Conservation (phyloP, 2,797 vertebrate species). For the Ctenosaura bakeri region DNA sequence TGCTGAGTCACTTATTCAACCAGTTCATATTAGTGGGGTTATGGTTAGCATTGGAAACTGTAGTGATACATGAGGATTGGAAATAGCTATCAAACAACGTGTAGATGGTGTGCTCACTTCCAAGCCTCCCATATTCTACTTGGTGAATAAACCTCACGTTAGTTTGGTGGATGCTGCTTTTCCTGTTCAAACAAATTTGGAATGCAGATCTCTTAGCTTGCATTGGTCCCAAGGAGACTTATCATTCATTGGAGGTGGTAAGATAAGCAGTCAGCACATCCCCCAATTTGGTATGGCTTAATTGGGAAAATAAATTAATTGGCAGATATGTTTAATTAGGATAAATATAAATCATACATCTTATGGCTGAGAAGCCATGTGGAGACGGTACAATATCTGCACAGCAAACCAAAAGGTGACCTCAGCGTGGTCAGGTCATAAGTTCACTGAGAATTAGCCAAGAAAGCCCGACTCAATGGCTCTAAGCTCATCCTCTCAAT, state of each 20-base stretch:
- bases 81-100: constrained; percentile 89
- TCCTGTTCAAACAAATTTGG: constrained; percentile 51
- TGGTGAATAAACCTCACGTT: constrained; percentile 88
- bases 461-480: too few relatives aligned
- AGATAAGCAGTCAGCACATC: too few relatives aligned
- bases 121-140: constrained; percentile 89
- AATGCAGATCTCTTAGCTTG: constrained; percentile 79
- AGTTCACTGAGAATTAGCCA: too few relatives aligned
- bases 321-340: too few relatives aligned
- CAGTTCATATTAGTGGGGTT: constrained; percentile 90
- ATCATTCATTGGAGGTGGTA: constrained; percentile 84
- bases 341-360: too few relatives aligned
- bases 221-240: constrained; percentile 92
- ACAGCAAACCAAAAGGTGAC: too few relatives aligned
- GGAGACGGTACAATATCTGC: too few relatives aligned
- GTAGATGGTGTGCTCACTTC: constrained; percentile 87
- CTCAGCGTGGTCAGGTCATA: too few relatives aligned
- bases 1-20: constrained; percentile 94
- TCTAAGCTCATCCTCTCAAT: too few relatives aligned
- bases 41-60: constrained; percentile 81
- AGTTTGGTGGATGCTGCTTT: constrained; percentile 83
- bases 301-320: too few relatives aligned
- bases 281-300: too few relatives aligned
- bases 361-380: too few relatives aligned
- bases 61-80: constrained; percentile 85